Evolutionary conservation across 2,888 invertebrate species (phyloP).

Genomic region (Andrena camellia): DNA sequence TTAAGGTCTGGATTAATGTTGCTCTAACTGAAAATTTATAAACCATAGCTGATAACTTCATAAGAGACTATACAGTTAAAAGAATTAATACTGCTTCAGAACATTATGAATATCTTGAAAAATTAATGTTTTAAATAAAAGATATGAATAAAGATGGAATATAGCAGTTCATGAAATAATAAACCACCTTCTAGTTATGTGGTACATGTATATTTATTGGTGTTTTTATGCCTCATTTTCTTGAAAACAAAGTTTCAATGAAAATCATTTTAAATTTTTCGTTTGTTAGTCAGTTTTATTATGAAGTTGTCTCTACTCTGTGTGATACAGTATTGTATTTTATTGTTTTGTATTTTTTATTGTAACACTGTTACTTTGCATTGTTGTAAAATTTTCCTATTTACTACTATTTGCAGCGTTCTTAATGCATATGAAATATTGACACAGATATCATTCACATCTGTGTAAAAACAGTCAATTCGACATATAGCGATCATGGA

Average conservation of each 20-base stretch:
- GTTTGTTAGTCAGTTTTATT: no score
- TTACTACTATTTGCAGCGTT: not conserved
- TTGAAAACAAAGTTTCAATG: not conserved
- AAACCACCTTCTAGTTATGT: no score
- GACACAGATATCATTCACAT: conserved; percentile 64
- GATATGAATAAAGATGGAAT: not conserved
- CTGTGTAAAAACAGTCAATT: conserved; percentile 78
- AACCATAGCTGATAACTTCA: not conserved
- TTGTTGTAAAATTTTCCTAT: not conserved
- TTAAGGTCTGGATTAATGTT: no score
- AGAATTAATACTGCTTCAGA: not conserved
- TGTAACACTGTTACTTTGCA: no score
- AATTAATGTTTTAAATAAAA: no score
- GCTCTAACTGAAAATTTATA: not conserved
- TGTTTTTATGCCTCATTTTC: not conserved
- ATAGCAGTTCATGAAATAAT: no score
- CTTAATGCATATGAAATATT: no score
- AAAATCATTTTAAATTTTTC: not conserved
- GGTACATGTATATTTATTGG: no score
- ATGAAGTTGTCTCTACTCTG: no score
- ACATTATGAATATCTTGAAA: not conserved
- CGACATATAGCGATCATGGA: conserved; percentile 81
- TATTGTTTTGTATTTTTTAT: no score
- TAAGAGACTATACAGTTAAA: no score
- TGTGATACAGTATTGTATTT: no score